phyloP scores from a whole-genome alignment of 2,113 vertebrate genomes.

The Accipiter virgatus region DNA sequence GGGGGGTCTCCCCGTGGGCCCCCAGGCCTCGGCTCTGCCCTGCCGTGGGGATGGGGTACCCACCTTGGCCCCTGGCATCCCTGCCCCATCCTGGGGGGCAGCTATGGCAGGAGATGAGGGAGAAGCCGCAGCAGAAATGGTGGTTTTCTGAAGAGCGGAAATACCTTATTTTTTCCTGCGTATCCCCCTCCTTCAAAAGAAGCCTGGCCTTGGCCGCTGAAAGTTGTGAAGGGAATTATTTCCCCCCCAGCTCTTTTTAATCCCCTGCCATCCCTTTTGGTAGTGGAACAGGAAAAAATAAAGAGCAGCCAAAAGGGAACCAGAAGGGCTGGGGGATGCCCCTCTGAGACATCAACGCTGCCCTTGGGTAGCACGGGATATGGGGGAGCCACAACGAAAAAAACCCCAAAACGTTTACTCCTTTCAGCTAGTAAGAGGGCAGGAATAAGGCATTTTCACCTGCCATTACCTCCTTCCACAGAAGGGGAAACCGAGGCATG shows the following conservation, averaged over 20 bases:
- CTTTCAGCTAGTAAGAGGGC: neutral
- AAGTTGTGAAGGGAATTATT: neutral
- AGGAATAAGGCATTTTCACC: neutral
- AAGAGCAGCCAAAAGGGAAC: neutral
- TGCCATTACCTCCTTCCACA: neutral
- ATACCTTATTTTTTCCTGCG: accelerated
- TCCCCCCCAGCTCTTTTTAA: neutral
- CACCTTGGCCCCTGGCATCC: neutral
- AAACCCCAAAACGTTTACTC: neutral
- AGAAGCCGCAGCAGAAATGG: neutral
- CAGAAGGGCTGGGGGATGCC: neutral
- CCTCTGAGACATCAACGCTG: neutral
- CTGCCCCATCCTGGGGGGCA: neutral
- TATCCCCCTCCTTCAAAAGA: neutral
- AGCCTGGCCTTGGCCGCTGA: neutral
- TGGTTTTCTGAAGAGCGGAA: neutral
- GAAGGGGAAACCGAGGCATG: neutral
- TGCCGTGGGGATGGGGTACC: neutral
- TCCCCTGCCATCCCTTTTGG: neutral
- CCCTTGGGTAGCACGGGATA: accelerated
- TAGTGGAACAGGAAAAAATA: neutral
- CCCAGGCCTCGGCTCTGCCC: neutral
- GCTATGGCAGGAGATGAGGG: neutral
- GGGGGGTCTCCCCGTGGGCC: neutral
- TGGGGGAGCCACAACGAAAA: neutral